A percentile compares a stretch with the other conserved stretches of the same genome.
Conservation (phyloP, 2,113 vertebrate species). For the Alligator sinensis region DNA sequence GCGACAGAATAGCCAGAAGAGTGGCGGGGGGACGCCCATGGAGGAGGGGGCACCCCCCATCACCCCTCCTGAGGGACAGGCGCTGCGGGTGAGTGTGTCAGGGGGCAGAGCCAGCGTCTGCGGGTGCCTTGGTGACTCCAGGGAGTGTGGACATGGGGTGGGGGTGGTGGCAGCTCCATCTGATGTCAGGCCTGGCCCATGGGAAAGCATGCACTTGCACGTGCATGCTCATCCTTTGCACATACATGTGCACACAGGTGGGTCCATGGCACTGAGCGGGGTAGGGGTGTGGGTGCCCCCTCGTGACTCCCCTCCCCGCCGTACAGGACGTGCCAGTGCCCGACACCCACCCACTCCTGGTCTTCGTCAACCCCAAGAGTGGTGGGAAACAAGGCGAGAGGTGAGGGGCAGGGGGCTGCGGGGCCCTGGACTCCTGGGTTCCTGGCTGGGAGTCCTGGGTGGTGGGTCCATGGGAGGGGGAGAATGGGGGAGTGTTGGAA, state of each 20-base stretch:
- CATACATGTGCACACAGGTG: too few species aligned
- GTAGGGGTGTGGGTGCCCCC: neutral
- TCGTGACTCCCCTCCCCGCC: neutral
- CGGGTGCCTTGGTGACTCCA: too few species aligned
- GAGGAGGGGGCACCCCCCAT: constrained; percentile 81
- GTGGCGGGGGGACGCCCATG: constrained; percentile 56
- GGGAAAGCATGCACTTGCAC: too few species aligned
- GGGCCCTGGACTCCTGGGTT: neutral
- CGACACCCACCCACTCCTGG: constrained; percentile 88
- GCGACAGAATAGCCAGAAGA: constrained; percentile 79
- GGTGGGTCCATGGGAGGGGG: neutral
- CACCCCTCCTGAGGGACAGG: constrained; percentile 86
- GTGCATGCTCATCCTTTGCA: too few species aligned
- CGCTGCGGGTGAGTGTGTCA: constrained; percentile 82
- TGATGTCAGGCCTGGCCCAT: too few species aligned
- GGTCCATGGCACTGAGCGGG: neutral
- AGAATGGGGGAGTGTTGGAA: too few species aligned
- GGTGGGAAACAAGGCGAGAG: constrained; percentile 92
- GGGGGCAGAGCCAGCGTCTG: neutral
- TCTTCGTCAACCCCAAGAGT: constrained; percentile 94
- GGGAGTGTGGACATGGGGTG: too few species aligned
- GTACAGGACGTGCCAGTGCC: constrained; percentile 82
- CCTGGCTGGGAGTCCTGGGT: constrained; percentile 69
- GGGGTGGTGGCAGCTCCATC: too few species aligned
- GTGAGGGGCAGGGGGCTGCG: constrained; percentile 68